A percentile compares a stretch with the other conserved stretches of the same genome.
Evolutionary conservation across 2,113 vertebrate species (phyloP).

Genomic region (Salvator merianae): DNA sequence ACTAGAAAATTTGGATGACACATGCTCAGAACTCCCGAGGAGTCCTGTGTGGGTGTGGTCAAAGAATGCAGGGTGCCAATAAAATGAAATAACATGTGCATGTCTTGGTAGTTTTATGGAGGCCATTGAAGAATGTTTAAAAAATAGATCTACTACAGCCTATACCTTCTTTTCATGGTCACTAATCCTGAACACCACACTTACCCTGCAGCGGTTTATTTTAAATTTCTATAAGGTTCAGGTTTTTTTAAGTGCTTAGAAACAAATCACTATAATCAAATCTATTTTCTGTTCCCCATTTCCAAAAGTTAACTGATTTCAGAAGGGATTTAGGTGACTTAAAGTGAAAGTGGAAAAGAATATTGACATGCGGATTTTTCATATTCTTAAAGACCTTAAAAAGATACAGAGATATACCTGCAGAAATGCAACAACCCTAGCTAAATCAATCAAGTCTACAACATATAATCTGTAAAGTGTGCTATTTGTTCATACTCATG

Average conservation of each 20-base stretch:
- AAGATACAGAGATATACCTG: neutral
- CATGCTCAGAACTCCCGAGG: neutral
- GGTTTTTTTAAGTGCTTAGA: neutral
- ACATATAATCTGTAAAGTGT: neutral
- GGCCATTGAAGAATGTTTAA: neutral
- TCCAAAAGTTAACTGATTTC: neutral
- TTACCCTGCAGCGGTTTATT: neutral
- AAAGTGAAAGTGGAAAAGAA: neutral
- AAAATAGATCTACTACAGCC: neutral
- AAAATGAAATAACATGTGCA: too few relatives aligned
- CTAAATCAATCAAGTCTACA: neutral
- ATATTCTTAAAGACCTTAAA: neutral
- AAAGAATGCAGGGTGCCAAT: neutral
- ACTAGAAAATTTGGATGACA: neutral
- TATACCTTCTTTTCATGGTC: neutral
- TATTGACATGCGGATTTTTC: neutral
- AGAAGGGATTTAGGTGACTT: neutral
- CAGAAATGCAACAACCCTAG: neutral
- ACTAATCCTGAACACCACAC: neutral
- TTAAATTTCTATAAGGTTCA: neutral
- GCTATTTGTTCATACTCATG: neutral
- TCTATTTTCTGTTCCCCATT: neutral
- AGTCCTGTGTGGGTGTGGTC: neutral
- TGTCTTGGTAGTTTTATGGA: neutral
- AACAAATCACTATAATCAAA: conserved; percentile 19